Base-by-base conservation (phyloP, 1,140 invertebrate genomes). In the Achatina immaculata region DNA sequence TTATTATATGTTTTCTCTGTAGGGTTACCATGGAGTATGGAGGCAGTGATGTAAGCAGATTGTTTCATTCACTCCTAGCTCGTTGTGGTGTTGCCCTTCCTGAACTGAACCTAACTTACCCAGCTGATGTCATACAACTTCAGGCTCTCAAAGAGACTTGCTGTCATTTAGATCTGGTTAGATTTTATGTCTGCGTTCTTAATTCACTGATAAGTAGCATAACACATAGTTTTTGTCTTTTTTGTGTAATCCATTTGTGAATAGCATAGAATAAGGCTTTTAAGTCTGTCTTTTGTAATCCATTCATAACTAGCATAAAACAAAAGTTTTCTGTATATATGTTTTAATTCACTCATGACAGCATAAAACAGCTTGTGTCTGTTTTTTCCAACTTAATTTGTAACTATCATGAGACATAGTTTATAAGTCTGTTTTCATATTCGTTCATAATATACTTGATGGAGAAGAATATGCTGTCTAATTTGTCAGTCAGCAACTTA, bases 1-100 rank as follows among this genome's bases (percentile, higher is more conserved):
- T n/a, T n/a, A n/a, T 62, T 4, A 31, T 34, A 2, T 62, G n/a
- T 62, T 62, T 2, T 34, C 38, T 36, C 0, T 65, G 58, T 86
- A 94, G 92, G 86, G 92, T 69, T 90, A 94, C 74, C 93, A 90
- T 98, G 92, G 95, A 96, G 83, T 98, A 97, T 90, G 97, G 97
- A 19, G 96, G 96, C 14, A 95, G 94, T 45, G 96, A 98, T 92
- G 95, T 97, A 0, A 95, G 95, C 1, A 95, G 96, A 88, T 94
- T 95, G 19, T 95, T 98, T 82, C 94, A 94, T 78, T 97, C 95
- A 94, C 92, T 98, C 71, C 91, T 98, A 36, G 94, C 95, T 84
- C 96, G 96, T 88, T 95, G 95, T 88, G 95, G 95, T 0, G 97
- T 98, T 89, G 96, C 96, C 21, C 96, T 97, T 83, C 95, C 95